phyloP scores from a whole-genome alignment of 2,888 invertebrate genomes.

The Eristalis pertinax region DNA sequence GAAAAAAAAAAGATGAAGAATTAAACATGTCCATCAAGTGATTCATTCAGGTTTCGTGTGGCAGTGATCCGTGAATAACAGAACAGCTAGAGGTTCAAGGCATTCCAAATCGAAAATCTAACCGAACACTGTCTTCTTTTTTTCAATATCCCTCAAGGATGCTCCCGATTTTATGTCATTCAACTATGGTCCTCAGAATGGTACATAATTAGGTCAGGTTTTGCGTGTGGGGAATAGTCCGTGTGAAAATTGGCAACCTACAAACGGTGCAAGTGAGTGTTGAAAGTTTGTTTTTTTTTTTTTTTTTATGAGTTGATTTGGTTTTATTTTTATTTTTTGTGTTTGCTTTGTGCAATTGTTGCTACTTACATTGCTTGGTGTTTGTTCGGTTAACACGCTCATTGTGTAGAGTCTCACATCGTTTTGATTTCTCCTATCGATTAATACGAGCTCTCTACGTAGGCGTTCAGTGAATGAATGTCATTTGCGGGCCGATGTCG shows the following conservation, averaged over 20 bases:
- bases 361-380: background rate
- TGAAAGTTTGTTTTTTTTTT: conserved; percentile 14
- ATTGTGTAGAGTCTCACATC: background rate
- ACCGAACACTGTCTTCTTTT: background rate
- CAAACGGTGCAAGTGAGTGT: conserved; percentile 21
- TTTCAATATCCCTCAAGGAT: conserved; percentile 28
- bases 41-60: conserved; percentile 34
- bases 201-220: conserved; percentile 57
- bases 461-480: conserved; percentile 3
- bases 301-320: background rate
- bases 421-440: background rate
- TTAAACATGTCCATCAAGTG: conserved; percentile 6
- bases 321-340: background rate
- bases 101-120: background rate
- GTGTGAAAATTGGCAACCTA: conserved; percentile 4
- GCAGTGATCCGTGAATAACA: background rate
- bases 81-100: background rate
- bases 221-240: background rate
- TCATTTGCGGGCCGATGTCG: conserved; percentile 1
- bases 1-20: background rate
- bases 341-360: background rate
- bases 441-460: conserved; percentile 5
- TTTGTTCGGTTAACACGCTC: background rate
- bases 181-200: conserved; percentile 38
- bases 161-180: conserved; percentile 27